phyloP scores from a whole-genome alignment of 53 echinoderm and acorn worm genomes.

The Astropecten irregularis region DNA sequence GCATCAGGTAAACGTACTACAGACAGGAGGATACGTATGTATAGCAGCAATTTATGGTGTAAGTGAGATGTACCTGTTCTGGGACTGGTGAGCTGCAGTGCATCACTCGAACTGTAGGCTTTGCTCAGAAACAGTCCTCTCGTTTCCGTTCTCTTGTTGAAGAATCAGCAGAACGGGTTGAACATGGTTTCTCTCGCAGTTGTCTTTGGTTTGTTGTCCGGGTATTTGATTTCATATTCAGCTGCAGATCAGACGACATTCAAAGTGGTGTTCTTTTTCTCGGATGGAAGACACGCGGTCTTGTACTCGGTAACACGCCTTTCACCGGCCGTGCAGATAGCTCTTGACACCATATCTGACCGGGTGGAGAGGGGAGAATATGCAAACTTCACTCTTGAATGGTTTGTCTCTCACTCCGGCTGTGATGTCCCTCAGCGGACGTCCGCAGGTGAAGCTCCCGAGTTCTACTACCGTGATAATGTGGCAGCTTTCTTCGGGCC shows the following conservation, averaged over 20 bases:
- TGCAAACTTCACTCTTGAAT: slow-evolving; percentile 60
- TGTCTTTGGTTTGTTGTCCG: too few relatives aligned
- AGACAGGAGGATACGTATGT: too few relatives aligned
- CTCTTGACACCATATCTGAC: slow-evolving; percentile 62
- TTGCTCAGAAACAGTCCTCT: too few relatives aligned
- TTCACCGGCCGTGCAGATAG: slow-evolving; percentile 58
- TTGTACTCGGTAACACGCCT: neutral
- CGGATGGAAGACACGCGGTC: neutral
- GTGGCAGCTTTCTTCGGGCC: slow-evolving; percentile 75
- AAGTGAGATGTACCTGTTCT: too few relatives aligned
- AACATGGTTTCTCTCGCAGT: too few relatives aligned
- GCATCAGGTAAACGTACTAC: too few relatives aligned
- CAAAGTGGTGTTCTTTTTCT: neutral
- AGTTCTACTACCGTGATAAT: slow-evolving; percentile 42
- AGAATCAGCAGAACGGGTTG: too few relatives aligned
- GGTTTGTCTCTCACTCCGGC: slow-evolving; percentile 9
- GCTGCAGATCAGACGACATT: neutral
- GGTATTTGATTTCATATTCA: too few relatives aligned
- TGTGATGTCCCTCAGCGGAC: neutral
- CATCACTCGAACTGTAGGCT: too few relatives aligned
- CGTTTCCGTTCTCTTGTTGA: too few relatives aligned
- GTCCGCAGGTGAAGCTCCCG: slow-evolving; percentile 6
- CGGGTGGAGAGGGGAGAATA: slow-evolving; percentile 56
- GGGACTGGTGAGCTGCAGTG: too few relatives aligned
- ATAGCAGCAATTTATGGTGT: too few relatives aligned